phyloP scores from a whole-genome alignment of 2,113 vertebrate genomes.

The Penelope pileata region DNA sequence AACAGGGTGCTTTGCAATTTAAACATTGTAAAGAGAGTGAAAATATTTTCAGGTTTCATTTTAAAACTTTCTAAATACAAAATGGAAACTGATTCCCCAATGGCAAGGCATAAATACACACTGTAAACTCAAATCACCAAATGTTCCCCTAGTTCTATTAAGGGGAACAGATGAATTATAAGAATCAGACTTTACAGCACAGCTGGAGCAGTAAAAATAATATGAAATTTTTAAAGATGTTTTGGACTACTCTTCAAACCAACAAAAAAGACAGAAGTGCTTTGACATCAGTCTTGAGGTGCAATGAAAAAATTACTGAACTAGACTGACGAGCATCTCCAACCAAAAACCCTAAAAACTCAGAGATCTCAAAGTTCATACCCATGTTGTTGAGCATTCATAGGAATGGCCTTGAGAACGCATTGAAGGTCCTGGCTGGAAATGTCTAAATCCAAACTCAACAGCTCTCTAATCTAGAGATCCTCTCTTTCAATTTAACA shows the following conservation, averaged over 20 bases:
- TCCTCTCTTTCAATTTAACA: not conserved
- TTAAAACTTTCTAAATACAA: slow-evolving; percentile 54
- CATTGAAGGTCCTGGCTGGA: not conserved
- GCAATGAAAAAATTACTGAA: not conserved
- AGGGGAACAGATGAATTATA: slow-evolving; percentile 41
- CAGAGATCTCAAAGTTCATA: not conserved
- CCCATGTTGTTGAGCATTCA: not conserved
- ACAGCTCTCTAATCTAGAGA: not conserved
- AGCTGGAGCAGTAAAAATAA: slow-evolving; percentile 37
- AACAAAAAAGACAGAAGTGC: not conserved
- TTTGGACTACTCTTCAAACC: slow-evolving; percentile 26
- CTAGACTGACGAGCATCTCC: not conserved
- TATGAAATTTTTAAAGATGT: not conserved
- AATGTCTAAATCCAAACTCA: not conserved
- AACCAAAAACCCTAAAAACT: not conserved
- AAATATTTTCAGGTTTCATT: slow-evolving; percentile 60
- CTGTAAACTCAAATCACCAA: slow-evolving; percentile 41
- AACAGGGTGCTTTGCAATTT: slow-evolving; percentile 58
- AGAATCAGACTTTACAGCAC: slow-evolving; percentile 22
- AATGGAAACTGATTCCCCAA: slow-evolving; percentile 31
- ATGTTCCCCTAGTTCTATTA: slow-evolving; percentile 37
- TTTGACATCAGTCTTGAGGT: not conserved
- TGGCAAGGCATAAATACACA: slow-evolving; percentile 46
- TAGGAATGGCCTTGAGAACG: not conserved
- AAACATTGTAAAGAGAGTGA: slow-evolving; percentile 31